These are phyloP conservation scores for Aurelia aurita DNA, from an alignment of 30 jellyfish, hydroid and myxozoan species.

Conservation along the genomic window DNA sequence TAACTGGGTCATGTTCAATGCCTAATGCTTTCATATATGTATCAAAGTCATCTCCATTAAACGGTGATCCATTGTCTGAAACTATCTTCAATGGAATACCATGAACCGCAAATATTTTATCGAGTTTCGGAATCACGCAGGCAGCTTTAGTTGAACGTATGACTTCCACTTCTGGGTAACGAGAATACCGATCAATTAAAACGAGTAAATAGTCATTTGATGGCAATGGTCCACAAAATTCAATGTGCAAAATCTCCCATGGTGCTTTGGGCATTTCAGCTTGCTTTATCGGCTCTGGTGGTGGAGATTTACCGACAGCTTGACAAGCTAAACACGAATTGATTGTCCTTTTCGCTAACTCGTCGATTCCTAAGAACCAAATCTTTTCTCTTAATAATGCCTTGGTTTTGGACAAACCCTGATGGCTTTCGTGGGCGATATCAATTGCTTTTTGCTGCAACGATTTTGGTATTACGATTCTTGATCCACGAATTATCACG, in stretches of 20 bases:
- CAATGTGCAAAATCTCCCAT: conserved; percentile 7
- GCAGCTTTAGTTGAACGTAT: too few relatives aligned
- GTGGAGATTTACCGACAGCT: too few relatives aligned
- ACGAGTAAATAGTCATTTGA: background rate
- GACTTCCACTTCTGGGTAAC: too few relatives aligned
- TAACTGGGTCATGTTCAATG: conserved; percentile 15
- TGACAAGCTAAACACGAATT: conserved; percentile 33
- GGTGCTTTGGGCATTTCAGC: background rate
- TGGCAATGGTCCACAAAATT: conserved; percentile 7
- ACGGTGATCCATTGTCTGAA: background rate
- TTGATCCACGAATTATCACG: conserved; percentile 48
- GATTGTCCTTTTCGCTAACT: conserved; percentile 19
- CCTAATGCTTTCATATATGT: conserved; percentile 15
- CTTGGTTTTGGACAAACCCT: conserved; percentile 61
- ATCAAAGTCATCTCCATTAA: background rate
- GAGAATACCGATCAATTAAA: background rate
- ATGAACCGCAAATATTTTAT: background rate
- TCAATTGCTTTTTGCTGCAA: conserved; percentile 56
- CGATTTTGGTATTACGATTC: conserved; percentile 46
- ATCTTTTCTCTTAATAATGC: conserved; percentile 38
- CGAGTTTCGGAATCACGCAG: background rate
- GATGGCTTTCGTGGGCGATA: conserved; percentile 58
- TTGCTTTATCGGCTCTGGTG: conserved; percentile 14
- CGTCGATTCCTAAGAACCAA: conserved; percentile 58
- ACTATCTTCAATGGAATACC: background rate